Base-by-base conservation (phyloP, 2,888 invertebrate species). In the Leptothorax acervorum region DNA sequence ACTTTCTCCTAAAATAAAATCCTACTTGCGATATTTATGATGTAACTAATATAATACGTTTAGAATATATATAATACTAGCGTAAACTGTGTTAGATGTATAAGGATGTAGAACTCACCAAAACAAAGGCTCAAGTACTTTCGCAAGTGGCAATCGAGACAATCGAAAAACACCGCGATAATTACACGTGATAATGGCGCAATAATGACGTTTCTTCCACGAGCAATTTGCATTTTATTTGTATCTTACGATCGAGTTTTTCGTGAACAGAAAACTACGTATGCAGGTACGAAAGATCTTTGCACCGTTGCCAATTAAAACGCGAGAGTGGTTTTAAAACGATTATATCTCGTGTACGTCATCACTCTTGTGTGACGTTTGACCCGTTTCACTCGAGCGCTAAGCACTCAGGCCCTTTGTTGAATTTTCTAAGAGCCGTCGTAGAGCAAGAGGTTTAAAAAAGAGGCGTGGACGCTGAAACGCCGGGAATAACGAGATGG, bases 111-210 rank as follows among this genome's bases (percentile, higher is more conserved):
- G n/a, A 60, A 76, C 18, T 55, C 76, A 23, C 28, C 12, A 18
- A 28, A 42, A 70, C 18, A 68, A 15, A 83, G 42, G 85, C 78
- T 74, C 89, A 75, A 90, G 86, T 86, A 90, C 87, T 84, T 86
- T 86, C 84, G 79, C 66, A 60, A 31, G 78, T 85, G 90, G 81
- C 60, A 84, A 62, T 51, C 5, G 65, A 71, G 48, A 60, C 55
- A 23, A 28, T 45, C 28, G 12, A 68, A 70, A 73, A 74, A 51
- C 35, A 45, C 2, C 11, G 55, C 55, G 42, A 23, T 78, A 70
- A 78, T 70, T 70, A 35, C 45, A 39, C 39, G 63, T 51, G 42
- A 66, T 83, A 60, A 79, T 57, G 65, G 31, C n/a, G 45, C 55
- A 15, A 57, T 78, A 57, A 78, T 82, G 78, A 28, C 63, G 23